Percentiles rank a stretch among this genome's conserved stretches.
Evolutionary conservation across 1,140 invertebrate genomes (phyloP).

Genomic region (Lysiphlebus fabarum): DNA sequence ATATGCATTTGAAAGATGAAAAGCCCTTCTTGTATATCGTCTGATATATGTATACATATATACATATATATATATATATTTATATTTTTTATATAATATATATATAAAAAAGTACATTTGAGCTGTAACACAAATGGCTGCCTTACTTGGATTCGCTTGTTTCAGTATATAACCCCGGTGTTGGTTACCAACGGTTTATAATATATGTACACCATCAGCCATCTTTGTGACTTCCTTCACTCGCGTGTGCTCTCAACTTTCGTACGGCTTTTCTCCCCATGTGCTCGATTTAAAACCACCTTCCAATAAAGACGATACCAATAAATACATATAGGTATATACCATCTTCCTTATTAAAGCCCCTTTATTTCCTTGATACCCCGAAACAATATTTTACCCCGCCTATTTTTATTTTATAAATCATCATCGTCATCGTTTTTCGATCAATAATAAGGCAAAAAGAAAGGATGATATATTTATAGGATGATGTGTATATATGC

Average conservation of each 20-base stretch:
- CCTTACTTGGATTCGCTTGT: conserved; percentile 19
- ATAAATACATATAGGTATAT: not conserved
- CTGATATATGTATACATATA: conserved; percentile 32
- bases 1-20: conserved; percentile 41
- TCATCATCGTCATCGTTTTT: too few relatives aligned
- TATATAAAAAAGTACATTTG: too few relatives aligned
- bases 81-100: too few relatives aligned
- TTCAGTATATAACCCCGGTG: conserved; percentile 30
- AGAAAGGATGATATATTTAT: too few relatives aligned
- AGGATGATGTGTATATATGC: too few relatives aligned
- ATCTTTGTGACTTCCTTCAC: conserved; percentile 42
- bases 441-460: too few relatives aligned
- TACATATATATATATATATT: too few relatives aligned
- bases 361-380: too few relatives aligned
- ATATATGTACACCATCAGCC: conserved; percentile 32
- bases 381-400: too few relatives aligned
- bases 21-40: conserved; percentile 42
- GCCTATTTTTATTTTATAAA: too few relatives aligned
- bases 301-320: conserved; percentile 22
- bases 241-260: conserved; percentile 33
- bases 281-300: conserved; percentile 8
- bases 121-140: conserved; percentile 46
- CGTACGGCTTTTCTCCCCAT: conserved; percentile 22
- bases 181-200: conserved; percentile 42
- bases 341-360: too few relatives aligned